Conservation (phyloP, 1,140 invertebrate genomes). For the Caenorhabditis inopinata region DNA sequence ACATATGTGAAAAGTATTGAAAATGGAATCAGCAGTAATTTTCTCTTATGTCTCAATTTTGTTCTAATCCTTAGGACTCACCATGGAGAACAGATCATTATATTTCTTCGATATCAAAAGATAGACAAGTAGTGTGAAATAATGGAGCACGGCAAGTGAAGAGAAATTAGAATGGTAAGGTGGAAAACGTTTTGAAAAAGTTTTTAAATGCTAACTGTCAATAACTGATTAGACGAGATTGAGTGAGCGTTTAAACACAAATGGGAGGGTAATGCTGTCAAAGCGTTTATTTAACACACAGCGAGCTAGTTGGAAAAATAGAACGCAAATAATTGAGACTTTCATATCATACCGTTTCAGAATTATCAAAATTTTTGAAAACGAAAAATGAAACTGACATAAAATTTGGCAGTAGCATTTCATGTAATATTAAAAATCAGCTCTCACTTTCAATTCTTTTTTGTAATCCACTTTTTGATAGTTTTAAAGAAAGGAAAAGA, state of each 20-base stretch:
- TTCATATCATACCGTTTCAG: too few species aligned
- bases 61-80: too few species aligned
- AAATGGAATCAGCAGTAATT: too few species aligned
- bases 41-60: background rate
- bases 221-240: slow-evolving; percentile 22
- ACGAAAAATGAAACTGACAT: too few species aligned
- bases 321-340: too few species aligned
- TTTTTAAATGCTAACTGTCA: background rate
- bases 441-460: too few species aligned
- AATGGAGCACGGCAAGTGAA: background rate
- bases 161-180: background rate
- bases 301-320: too few species aligned
- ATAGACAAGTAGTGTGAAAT: background rate
- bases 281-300: background rate
- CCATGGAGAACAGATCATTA: background rate
- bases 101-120: background rate
- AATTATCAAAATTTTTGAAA: too few species aligned
- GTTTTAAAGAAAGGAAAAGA: background rate
- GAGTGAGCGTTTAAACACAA: background rate
- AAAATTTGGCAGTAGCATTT: too few species aligned
- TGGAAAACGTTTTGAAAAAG: background rate
- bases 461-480: slow-evolving; percentile 1
- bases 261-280: background rate
- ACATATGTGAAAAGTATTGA: too few species aligned
- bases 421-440: too few species aligned